phyloP scores from a whole-genome alignment of 2,113 vertebrate genomes.

The Illadopsis cleaveri region DNA sequence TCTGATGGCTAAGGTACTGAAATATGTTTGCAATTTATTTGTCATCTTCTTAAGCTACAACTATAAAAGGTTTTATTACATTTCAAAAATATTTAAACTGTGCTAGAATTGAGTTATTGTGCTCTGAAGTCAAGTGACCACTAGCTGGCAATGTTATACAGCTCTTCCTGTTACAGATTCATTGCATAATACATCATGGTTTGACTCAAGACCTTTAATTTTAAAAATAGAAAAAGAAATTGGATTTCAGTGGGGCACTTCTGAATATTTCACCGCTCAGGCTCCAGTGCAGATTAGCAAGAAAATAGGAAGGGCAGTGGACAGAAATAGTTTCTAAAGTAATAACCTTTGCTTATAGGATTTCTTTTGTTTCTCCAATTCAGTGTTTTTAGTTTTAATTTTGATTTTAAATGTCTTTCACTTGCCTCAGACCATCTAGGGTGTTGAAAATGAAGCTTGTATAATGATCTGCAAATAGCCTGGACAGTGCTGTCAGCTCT shows the following conservation, averaged over 20 bases:
- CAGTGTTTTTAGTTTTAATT: background rate
- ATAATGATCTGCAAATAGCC: background rate
- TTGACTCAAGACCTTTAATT: slow-evolving; percentile 60
- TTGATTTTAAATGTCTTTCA: background rate
- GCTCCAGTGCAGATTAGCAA: background rate
- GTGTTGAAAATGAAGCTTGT: background rate
- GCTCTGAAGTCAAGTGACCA: slow-evolving; percentile 52
- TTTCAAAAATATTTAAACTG: slow-evolving; percentile 31
- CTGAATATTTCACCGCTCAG: slow-evolving; percentile 12
- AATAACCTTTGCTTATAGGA: slow-evolving; percentile 6
- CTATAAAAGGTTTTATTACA: background rate
- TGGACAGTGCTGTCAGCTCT: background rate
- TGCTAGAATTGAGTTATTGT: slow-evolving; percentile 26
- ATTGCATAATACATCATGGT: slow-evolving; percentile 32
- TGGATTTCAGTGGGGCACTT: slow-evolving; percentile 44
- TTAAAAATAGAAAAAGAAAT: slow-evolving; percentile 64
- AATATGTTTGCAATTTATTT: slow-evolving; percentile 8
- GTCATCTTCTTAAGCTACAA: background rate
- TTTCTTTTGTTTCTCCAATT: background rate
- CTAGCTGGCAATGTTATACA: slow-evolving; percentile 71
- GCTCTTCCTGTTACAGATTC: slow-evolving; percentile 35
- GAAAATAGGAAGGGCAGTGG: background rate
- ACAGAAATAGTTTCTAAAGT: slow-evolving; percentile 2
- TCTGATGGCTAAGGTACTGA: background rate
- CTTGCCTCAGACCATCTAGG: background rate